A percentile compares a stretch with the other conserved stretches of the same genome.
Conservation (phyloP, 2,113 vertebrate species). For the Acanthochromis polyacanthus region DNA sequence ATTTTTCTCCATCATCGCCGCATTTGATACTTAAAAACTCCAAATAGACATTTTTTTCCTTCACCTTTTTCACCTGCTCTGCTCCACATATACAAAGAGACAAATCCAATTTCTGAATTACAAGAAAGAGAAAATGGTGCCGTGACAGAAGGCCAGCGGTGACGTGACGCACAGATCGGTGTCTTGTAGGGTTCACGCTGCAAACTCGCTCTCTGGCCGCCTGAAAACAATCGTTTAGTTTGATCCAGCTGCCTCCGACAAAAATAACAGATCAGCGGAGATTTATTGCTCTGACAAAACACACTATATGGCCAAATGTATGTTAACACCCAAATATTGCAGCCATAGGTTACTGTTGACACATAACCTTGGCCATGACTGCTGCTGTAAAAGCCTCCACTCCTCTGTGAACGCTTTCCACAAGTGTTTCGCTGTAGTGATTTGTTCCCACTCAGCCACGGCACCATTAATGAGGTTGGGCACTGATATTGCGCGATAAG, state of each 20-base stretch:
- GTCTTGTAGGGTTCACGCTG: not conserved
- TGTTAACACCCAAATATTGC: not conserved
- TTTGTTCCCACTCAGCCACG: not conserved
- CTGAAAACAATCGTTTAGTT: conserved; percentile 11
- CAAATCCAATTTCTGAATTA: conserved; percentile 23
- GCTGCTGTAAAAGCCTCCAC: conserved; percentile 2
- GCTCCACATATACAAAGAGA: conserved; percentile 5
- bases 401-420: not conserved
- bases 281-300: not conserved
- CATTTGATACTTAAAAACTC: conserved; percentile 13
- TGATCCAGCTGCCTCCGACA: not conserved
- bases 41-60: not conserved
- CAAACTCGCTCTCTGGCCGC: not conserved
- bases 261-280: not conserved
- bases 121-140: conserved; percentile 25
- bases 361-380: not conserved
- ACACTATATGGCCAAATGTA: not conserved
- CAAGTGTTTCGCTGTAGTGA: not conserved
- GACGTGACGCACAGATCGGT: conserved; percentile 2
- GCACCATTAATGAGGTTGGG: not conserved
- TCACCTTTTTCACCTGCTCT: conserved; percentile 6
- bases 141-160: conserved; percentile 20
- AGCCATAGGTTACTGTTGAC: not conserved
- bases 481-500: not conserved
- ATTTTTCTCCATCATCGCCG: conserved; percentile 4